Base-by-base conservation (phyloP, 2,888 invertebrate species). In the Myathropa florea region DNA sequence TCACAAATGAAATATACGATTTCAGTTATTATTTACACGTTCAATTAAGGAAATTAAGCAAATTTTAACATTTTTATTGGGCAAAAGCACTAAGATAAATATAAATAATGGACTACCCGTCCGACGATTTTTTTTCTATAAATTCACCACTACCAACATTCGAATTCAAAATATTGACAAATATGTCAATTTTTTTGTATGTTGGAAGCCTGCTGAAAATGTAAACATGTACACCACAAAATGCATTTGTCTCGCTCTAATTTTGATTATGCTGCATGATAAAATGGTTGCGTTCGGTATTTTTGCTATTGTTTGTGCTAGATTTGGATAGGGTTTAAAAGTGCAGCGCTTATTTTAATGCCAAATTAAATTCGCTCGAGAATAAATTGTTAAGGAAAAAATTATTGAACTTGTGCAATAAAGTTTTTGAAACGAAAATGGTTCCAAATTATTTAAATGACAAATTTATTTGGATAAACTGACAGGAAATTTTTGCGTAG, bases 31-130 rank as follows among this genome's bases (percentile, higher is more conserved):
- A 36, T 53, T 65, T 79, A 70, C 30, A 71, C 18, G 60, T 63
- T 71, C 36, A 55, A 39, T 78, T 26, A 71, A 21, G 57, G 75
- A 39, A 79, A 75, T 79, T 86, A 86, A 76, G 79, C 79, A 67
- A 83, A 79, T 83, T 86, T 86, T 79, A 53, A 59, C 18, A 65
- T 75, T 82, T 73, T 86, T 78, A 70, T 76, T 79, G 55, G 82
- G 83, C 78, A 86, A 86, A 86, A 82, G 86, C 86, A 83, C 86
- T 75, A 65, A 83, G 83, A 86, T 83, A 86, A 86, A 86, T 86
- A 86, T 86, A 86, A 86, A 86, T 86, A 86, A 86, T 86, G 86
- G 78, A 83, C 86, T 83, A 78, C 83, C 82, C 82, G 83, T 86
- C 86, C 86, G 86, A 86, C 83, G 78, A 79, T 71, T 60, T 83